A percentile compares a stretch with the other conserved stretches of the same genome.
phyloP scores from a whole-genome alignment of 30 jellyfish, hydroid and myxozoan genomes.

The Clytia hemisphaerica region DNA sequence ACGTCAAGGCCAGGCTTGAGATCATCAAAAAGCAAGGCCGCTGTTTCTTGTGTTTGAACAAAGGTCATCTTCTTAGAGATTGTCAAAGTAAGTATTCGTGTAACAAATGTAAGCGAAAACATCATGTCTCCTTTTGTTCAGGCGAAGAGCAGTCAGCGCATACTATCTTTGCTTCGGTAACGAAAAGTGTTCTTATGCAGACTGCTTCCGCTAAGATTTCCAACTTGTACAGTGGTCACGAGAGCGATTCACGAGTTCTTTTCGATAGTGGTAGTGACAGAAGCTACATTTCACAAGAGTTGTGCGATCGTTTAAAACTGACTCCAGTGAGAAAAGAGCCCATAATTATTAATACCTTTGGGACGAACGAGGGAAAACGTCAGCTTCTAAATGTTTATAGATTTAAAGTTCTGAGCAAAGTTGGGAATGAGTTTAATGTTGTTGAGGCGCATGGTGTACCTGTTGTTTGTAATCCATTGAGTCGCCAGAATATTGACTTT shows the following conservation, averaged over 20 bases:
- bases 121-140: no score
- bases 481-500: neutral
- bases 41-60: conserved; percentile 25
- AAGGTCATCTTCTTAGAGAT: conserved; percentile 18
- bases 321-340: neutral
- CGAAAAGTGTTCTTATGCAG: no score
- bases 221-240: no score
- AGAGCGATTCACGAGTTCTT: neutral
- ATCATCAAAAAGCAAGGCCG: conserved; percentile 36
- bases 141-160: no score
- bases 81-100: neutral
- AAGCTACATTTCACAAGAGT: neutral
- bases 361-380: neutral
- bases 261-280: conserved; percentile 29
- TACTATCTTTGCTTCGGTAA: no score
- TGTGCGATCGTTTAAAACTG: neutral
- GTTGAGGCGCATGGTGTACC: conserved; percentile 1
- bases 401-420: neutral
- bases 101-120: no score
- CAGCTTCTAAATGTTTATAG: neutral
- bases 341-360: neutral
- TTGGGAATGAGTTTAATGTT: no score
- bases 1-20: conserved; percentile 1
- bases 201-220: no score
- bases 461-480: neutral